Base-by-base conservation (phyloP, 2,888 invertebrate genomes). In the Crematogaster levior region DNA sequence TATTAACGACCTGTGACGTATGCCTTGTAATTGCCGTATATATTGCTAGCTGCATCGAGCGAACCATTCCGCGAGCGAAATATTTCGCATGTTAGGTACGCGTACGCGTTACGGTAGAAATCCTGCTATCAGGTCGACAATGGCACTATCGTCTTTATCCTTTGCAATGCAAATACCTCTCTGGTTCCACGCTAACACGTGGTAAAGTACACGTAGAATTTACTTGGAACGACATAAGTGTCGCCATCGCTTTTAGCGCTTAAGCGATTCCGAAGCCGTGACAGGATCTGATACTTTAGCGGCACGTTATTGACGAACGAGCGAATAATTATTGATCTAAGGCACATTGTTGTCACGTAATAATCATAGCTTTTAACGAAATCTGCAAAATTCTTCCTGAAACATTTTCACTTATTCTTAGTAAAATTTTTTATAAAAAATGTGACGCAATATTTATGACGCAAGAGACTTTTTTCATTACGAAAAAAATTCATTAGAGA, bases 231-330 rank as follows among this genome's bases (percentile, higher is more conserved):
- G 18, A 58, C 66, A 56, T 37, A 83, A 85, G 77, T 85, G 90
- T 90, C 90, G 90, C 87, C 90, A 84, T 88, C 89, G 90, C 85
- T 82, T 85, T 86, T 89, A 89, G 86, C 60, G 75, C 85, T 84
- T 89, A 90, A 89, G 89, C n/a, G 85, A 72, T 79, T 80, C 83
- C 81, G 72, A 82, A 58, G 83, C 77, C 89, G 84, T 83, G 90
- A 90, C 86, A 87, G 86, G 89, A 88, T 90, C 86, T 48, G 80
- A 79, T 79, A 43, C 72, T 79, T 79, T 53, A n/a, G 43, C 63
- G 34, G 65, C 86, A 72, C 79, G 83, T 79, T 30, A 87, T 81
- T 82, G 56, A 46, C 46, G 24, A 46, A 48, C 56, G 73, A 70
- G 72, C 21, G 70, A 56, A 79, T 79, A 70, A 70, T 72, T 70